Evolutionary conservation across 2,888 invertebrate genomes (phyloP).

Genomic region (Nyleta sp.): DNA sequence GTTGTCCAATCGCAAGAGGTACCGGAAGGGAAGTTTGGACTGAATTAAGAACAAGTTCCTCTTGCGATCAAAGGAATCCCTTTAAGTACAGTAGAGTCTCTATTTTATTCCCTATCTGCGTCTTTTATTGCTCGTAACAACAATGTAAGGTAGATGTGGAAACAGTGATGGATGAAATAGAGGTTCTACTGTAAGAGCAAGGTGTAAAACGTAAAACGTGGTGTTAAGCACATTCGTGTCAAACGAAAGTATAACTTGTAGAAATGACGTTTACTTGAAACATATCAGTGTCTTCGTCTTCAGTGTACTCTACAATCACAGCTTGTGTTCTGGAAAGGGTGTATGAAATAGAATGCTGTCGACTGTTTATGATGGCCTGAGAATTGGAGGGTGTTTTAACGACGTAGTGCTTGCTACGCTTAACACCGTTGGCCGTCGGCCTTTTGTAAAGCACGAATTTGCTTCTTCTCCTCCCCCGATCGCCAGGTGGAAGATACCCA

Average conservation of each 20-base stretch:
- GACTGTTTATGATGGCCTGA: slow-evolving; percentile 96
- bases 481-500: slow-evolving; percentile 96
- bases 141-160: too few relatives aligned
- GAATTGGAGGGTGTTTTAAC: slow-evolving; percentile 98
- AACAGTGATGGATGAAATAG: too few relatives aligned
- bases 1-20: too few relatives aligned
- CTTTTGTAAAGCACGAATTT: slow-evolving; percentile 96
- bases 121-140: too few relatives aligned
- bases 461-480: slow-evolving; percentile 95
- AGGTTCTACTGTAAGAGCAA: too few relatives aligned
- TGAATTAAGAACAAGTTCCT: too few relatives aligned
- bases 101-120: too few relatives aligned
- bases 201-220: too few relatives aligned
- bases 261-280: slow-evolving; percentile 91
- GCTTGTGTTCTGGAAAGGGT: slow-evolving; percentile 98
- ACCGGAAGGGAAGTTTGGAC: too few relatives aligned
- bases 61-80: too few relatives aligned
- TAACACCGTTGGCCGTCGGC: slow-evolving; percentile 94
- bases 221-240: too few relatives aligned
- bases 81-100: too few relatives aligned
- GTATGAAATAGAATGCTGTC: slow-evolving; percentile 98
- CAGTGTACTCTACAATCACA: slow-evolving; percentile 98
- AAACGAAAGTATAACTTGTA: slow-evolving; percentile 25
- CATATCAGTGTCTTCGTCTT: slow-evolving; percentile 99
- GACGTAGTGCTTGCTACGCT: slow-evolving; percentile 96